Conservation (phyloP, 2,888 invertebrate species). For the Himalopsyche japonica region DNA sequence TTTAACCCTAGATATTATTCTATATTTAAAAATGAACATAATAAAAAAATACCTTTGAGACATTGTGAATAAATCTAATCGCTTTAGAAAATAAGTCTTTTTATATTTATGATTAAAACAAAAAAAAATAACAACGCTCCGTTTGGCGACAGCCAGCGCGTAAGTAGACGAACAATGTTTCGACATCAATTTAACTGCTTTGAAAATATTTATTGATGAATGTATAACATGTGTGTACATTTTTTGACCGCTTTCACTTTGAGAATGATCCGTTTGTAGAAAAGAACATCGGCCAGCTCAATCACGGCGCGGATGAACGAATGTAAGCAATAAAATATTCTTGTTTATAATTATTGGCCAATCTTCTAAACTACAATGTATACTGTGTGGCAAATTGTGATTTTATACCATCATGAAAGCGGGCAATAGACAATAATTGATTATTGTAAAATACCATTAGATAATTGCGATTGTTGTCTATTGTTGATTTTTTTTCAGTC, state of each 20-base stretch:
- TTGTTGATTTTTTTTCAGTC: not conserved
- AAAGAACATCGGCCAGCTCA: not conserved
- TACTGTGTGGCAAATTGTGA: not conserved
- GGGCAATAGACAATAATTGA: not conserved
- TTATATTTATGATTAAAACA: slow-evolving; percentile 1
- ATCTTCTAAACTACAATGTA: not conserved
- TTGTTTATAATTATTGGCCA: not conserved
- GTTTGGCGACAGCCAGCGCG: not conserved
- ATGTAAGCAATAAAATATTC: too few species aligned
- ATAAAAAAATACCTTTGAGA: slow-evolving; percentile 5
- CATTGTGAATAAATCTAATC: slow-evolving; percentile 19
- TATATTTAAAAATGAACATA: slow-evolving; percentile 7
- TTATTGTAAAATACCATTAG: not conserved
- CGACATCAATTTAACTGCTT: not conserved
- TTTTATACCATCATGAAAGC: not conserved
- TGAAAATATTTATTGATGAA: not conserved
- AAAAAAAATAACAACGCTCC: not conserved
- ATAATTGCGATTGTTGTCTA: not conserved
- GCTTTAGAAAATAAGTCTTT: slow-evolving; percentile 1
- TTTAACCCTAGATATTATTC: not conserved
- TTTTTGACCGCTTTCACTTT: not conserved
- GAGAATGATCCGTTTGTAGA: not conserved
- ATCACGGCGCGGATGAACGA: not conserved
- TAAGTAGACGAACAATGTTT: not conserved
- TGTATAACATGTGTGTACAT: not conserved